phyloP scores from a whole-genome alignment of 2,888 invertebrate species.

The Pyrgus malvae region DNA sequence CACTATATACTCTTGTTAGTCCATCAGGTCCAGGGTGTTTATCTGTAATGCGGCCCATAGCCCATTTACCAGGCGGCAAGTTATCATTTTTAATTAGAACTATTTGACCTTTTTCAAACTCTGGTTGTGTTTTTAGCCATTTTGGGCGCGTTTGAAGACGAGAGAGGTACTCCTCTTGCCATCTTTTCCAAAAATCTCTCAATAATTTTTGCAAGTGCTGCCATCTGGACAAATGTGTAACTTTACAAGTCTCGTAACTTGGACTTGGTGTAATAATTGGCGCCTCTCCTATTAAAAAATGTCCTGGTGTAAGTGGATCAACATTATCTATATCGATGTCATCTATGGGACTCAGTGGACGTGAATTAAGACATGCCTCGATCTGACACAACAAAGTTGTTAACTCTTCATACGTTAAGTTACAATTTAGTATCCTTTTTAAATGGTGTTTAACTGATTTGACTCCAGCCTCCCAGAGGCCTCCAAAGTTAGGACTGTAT shows the following conservation, averaged over 20 bases:
- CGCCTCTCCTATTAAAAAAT: not conserved
- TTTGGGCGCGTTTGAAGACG: not conserved
- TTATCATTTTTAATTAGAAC: not conserved
- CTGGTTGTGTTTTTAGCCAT: not conserved
- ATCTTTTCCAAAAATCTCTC: not conserved
- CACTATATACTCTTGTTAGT: not conserved
- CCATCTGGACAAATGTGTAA: not conserved
- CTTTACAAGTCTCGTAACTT: not conserved
- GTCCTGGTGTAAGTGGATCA: not conserved
- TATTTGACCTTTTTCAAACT: not conserved
- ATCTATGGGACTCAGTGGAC: not conserved
- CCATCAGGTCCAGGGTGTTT: not conserved
- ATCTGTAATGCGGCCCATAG: not conserved
- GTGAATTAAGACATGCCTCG: not conserved
- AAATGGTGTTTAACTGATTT: conserved; percentile 12
- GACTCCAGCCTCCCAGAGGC: conserved; percentile 11
- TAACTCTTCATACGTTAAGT: conserved; percentile 29
- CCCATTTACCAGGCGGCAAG: not conserved
- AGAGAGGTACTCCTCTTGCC: not conserved
- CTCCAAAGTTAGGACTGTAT: conserved; percentile 32
- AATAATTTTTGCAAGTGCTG: not conserved
- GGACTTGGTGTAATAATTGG: not conserved
- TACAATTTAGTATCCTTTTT: not conserved
- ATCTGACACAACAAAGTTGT: not conserved
- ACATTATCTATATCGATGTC: not conserved